Conservation (phyloP, 2,113 vertebrate genomes). For the Myanophis thanlyinensis region DNA sequence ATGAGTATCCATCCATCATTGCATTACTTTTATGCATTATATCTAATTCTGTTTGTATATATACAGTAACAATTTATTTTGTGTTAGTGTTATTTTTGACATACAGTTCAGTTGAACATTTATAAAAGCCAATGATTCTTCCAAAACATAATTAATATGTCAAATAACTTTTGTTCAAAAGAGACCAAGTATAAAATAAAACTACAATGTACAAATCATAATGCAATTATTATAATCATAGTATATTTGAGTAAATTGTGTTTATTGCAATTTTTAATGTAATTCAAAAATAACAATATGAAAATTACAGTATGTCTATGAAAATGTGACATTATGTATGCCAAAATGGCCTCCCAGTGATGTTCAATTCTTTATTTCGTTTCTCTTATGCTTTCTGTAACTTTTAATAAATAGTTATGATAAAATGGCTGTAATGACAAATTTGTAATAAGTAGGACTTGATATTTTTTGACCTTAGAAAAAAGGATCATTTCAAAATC, state of each 20-base stretch:
- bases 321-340: not conserved
- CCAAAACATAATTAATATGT: not conserved
- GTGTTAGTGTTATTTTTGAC: not conserved
- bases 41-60: not conserved
- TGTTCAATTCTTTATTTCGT: not conserved
- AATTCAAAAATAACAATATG: not conserved
- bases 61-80: not conserved
- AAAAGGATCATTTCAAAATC: not conserved
- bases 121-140: not conserved
- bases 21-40: not conserved
- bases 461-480: not conserved
- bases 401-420: not conserved
- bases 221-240: not conserved
- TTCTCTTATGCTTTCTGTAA: not conserved
- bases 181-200: not conserved
- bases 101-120: not conserved
- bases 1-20: not conserved
- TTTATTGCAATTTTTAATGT: not conserved
- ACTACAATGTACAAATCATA: not conserved
- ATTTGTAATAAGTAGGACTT: not conserved
- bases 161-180: not conserved
- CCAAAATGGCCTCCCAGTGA: not conserved
- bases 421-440: not conserved
- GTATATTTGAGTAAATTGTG: not conserved
- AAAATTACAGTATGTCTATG: not conserved